Evolutionary conservation across 1,140 invertebrate genomes (phyloP).

Genomic region (Trichonephila clavata): DNA sequence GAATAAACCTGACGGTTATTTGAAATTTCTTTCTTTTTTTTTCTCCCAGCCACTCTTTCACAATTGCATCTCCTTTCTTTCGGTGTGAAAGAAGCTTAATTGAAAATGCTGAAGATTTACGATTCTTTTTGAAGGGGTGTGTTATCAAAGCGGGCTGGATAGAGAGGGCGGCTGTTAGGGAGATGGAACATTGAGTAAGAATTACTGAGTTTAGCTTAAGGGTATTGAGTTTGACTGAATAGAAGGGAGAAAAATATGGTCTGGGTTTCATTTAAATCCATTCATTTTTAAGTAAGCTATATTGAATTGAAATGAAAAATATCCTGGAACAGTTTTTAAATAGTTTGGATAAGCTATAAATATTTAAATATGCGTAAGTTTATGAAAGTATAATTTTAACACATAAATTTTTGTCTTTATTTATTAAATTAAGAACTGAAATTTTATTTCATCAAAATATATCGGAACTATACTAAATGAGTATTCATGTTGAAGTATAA

Average conservation of each 20-base stretch:
- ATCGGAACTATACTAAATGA: no score
- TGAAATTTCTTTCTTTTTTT: neutral
- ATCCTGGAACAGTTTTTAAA: no score
- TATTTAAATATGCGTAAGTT: no score
- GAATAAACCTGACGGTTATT: slow-evolving; percentile 20
- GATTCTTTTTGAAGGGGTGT: neutral
- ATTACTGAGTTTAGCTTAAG: neutral
- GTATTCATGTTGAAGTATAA: no score
- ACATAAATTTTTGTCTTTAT: no score
- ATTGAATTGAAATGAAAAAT: no score
- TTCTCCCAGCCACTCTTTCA: neutral
- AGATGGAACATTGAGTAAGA: neutral
- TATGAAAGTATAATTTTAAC: no score
- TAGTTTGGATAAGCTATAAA: no score
- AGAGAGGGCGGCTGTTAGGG: neutral
- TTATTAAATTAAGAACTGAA: no score
- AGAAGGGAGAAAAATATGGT: neutral
- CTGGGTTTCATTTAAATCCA: neutral
- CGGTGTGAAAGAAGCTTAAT: slow-evolving; percentile 26
- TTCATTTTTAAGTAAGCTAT: no score
- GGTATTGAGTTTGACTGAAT: neutral
- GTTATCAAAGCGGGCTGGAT: neutral
- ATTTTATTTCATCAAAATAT: no score
- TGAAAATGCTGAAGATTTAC: slow-evolving; percentile 55
- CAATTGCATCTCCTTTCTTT: neutral